Conservation (phyloP, 2,797 vertebrate species). For the Cuculus canorus region DNA sequence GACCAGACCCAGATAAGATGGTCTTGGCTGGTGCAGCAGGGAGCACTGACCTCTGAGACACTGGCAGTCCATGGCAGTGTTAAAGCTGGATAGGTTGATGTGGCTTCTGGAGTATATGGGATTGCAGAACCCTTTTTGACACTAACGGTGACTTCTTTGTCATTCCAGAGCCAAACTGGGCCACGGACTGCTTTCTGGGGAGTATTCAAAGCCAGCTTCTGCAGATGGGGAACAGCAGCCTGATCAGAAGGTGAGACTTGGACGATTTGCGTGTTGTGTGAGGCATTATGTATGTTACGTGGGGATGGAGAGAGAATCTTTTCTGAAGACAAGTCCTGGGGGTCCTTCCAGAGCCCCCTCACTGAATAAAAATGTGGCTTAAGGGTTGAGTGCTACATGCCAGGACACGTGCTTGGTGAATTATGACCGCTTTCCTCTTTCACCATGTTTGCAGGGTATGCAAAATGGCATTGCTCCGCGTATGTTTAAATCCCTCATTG, state of each 20-base stretch:
- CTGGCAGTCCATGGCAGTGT: not conserved
- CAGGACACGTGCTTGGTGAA: not conserved
- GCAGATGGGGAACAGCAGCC: slow-evolving; percentile 84
- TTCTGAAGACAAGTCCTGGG: not conserved
- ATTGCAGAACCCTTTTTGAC: not conserved
- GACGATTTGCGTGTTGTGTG: not conserved
- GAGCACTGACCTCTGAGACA: not conserved
- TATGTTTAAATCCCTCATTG: slow-evolving; percentile 98
- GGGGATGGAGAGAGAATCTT: not conserved
- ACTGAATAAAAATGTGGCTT: not conserved
- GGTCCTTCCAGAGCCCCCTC: not conserved
- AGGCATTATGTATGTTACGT: fast-evolving
- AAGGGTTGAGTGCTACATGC: not conserved
- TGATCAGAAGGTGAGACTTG: slow-evolving; percentile 86
- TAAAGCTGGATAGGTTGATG: not conserved
- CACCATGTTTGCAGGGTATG: slow-evolving; percentile 82
- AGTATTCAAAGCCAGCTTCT: slow-evolving; percentile 91
- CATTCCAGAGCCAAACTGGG: slow-evolving; percentile 91
- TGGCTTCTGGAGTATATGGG: not conserved
- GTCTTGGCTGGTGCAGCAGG: not conserved
- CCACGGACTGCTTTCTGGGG: slow-evolving; percentile 92
- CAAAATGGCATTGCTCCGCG: slow-evolving; percentile 93
- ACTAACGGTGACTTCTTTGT: not conserved
- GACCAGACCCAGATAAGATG: not conserved
- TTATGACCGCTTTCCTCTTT: not conserved